A percentile compares a stretch with the other conserved stretches of the same genome.
phyloP scores from a whole-genome alignment of 1,140 invertebrate species.

The Lepidurus couesii region DNA sequence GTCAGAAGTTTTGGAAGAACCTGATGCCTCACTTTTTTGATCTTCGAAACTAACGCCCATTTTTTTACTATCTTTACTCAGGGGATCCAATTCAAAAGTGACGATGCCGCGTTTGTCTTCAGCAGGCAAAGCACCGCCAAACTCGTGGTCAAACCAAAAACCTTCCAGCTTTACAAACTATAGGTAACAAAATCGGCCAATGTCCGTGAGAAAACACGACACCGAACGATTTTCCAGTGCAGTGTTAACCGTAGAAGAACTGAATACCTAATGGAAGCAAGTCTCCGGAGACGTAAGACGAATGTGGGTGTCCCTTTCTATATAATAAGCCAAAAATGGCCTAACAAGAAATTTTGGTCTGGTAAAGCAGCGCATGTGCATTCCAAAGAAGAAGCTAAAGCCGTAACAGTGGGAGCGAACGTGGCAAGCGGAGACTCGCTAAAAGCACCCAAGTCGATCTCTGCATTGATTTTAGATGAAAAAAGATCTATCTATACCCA shows the following conservation, averaged over 20 bases:
- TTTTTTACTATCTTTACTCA: not conserved
- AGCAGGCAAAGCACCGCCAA: slow-evolving; percentile 8
- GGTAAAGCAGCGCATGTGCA: slow-evolving; percentile 16
- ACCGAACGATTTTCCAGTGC: not conserved
- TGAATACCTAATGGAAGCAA: not conserved
- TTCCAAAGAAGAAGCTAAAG: not conserved
- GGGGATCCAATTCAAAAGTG: not conserved
- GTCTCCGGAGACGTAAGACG: not conserved
- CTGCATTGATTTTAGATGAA: slow-evolving; percentile 11
- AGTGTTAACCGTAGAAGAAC: not conserved
- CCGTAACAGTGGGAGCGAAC: not conserved
- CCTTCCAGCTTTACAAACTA: not conserved
- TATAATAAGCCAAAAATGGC: not conserved
- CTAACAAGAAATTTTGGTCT: not conserved
- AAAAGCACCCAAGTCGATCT: slow-evolving; percentile 3
- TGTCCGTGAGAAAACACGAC: not conserved
- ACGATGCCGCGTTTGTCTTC: not conserved
- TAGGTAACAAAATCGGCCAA: not conserved
- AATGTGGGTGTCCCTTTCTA: not conserved
- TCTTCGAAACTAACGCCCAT: slow-evolving; percentile 5
- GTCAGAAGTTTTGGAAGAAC: not conserved
- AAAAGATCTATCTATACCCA: not conserved
- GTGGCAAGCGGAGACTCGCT: not conserved
- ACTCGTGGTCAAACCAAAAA: slow-evolving; percentile 15
- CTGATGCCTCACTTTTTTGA: not conserved